phyloP scores from a whole-genome alignment of 1,140 invertebrate genomes.

The Leptonema lineaticorne region DNA sequence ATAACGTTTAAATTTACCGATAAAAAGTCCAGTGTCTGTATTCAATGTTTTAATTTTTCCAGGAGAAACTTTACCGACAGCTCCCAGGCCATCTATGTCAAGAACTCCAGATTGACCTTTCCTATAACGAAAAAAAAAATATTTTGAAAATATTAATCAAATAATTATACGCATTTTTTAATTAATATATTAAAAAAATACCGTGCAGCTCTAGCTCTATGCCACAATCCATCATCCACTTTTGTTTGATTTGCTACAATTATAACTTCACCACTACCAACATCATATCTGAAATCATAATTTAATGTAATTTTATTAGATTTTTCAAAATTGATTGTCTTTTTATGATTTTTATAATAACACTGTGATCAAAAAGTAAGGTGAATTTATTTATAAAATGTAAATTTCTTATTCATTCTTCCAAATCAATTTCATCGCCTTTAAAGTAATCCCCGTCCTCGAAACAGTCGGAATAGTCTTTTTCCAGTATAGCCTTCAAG shows the following conservation, averaged over 20 bases:
- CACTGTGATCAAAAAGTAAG: too few species aligned
- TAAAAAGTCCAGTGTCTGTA: slow-evolving; percentile 79
- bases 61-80: slow-evolving; percentile 74
- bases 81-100: slow-evolving; percentile 80
- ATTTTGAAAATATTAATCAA: not conserved
- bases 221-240: slow-evolving; percentile 91
- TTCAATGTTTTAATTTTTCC: slow-evolving; percentile 83
- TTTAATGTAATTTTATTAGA: slow-evolving; percentile 44
- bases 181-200: slow-evolving; percentile 49
- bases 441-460: too few species aligned
- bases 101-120: slow-evolving; percentile 83
- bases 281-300: slow-evolving; percentile 64
- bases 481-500: too few species aligned
- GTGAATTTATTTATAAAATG: too few species aligned
- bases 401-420: too few species aligned
- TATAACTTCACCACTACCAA: slow-evolving; percentile 75
- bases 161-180: slow-evolving; percentile 4
- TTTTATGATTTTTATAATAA: not conserved
- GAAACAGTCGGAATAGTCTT: too few species aligned
- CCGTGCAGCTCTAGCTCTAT: slow-evolving; percentile 84
- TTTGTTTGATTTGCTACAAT: slow-evolving; percentile 84
- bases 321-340: not conserved
- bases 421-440: too few species aligned
- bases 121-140: slow-evolving; percentile 57
- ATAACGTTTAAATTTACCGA: slow-evolving; percentile 75